Conservation (phyloP, 2,797 vertebrate species). For the Sebastes steindachneri region DNA sequence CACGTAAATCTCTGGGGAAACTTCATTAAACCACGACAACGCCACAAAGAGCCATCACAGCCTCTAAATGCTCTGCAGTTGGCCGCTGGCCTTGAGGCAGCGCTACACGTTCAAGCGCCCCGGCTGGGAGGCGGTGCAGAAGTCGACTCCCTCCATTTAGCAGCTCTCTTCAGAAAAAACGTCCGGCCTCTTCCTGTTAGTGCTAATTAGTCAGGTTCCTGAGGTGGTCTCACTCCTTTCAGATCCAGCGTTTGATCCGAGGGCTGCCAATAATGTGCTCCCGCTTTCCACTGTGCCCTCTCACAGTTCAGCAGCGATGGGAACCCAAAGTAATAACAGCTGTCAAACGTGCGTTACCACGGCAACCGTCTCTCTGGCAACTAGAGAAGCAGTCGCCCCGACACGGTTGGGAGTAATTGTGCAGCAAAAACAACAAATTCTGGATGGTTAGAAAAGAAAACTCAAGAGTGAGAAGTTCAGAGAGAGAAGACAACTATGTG, state of each 20-base stretch:
- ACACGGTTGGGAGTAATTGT: slow-evolving; percentile 16
- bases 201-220: slow-evolving; percentile 70
- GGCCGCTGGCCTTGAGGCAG: slow-evolving; percentile 31
- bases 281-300: slow-evolving; percentile 65
- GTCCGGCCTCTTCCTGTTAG: slow-evolving; percentile 59
- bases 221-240: slow-evolving; percentile 63
- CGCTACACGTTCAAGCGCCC: slow-evolving; percentile 24
- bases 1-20: slow-evolving; percentile 64
- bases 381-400: slow-evolving; percentile 38
- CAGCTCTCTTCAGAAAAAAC: slow-evolving; percentile 15
- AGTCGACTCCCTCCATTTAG: slow-evolving; percentile 44
- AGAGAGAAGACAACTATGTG: slow-evolving; percentile 30
- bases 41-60: slow-evolving; percentile 55
- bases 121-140: slow-evolving; percentile 19
- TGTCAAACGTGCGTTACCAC: slow-evolving; percentile 84
- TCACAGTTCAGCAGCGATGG: slow-evolving; percentile 39
- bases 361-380: slow-evolving; percentile 82
- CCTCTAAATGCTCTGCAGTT: slow-evolving; percentile 45
- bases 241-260: slow-evolving; percentile 53
- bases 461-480: slow-evolving; percentile 29
- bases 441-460: not conserved
- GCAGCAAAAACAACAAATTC: slow-evolving; percentile 30
- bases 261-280: slow-evolving; percentile 14
- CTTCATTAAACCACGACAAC: slow-evolving; percentile 65
- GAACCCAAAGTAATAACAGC: slow-evolving; percentile 77